These are phyloP conservation scores for Amyelois transitella DNA, from an alignment of 1,140 invertebrate genomes.

Conservation along the genomic window DNA sequence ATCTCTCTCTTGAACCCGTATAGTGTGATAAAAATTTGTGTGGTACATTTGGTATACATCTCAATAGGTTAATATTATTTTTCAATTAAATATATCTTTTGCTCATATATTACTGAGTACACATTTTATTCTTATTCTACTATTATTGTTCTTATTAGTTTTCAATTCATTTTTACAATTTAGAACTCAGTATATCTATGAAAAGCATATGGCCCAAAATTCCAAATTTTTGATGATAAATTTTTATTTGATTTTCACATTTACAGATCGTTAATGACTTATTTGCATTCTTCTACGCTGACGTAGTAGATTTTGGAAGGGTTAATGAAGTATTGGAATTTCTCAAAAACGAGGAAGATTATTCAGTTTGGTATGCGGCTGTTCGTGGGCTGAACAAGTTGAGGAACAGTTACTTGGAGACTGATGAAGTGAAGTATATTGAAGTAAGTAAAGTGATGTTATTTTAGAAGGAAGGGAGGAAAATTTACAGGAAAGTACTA, in stretches of 20 bases:
- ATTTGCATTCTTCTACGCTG: slow-evolving; percentile 76
- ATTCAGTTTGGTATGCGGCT: slow-evolving; percentile 79
- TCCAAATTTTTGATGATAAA: slow-evolving; percentile 54
- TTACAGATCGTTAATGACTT: slow-evolving; percentile 84
- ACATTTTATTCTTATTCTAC: neutral
- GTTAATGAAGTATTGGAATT: slow-evolving; percentile 76
- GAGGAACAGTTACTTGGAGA: slow-evolving; percentile 49
- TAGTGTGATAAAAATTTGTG: too few species aligned
- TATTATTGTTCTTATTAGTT: neutral
- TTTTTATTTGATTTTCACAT: slow-evolving; percentile 57
- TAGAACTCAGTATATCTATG: neutral
- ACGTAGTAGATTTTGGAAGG: slow-evolving; percentile 61
- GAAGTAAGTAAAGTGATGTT: slow-evolving; percentile 31
- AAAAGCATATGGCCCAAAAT: neutral
- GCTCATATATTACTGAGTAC: too few species aligned
- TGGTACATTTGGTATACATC: too few species aligned
- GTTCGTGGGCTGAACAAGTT: slow-evolving; percentile 69
- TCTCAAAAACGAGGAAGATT: slow-evolving; percentile 76
- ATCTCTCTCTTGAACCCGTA: neutral
- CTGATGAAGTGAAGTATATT: slow-evolving; percentile 30
- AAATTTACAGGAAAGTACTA: too few species aligned
- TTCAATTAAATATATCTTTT: too few species aligned
- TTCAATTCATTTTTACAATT: neutral
- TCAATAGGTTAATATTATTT: too few species aligned
- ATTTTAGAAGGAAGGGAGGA: neutral